Base-by-base conservation (phyloP, 2,888 invertebrate genomes). In the Epicampocera succincta region DNA sequence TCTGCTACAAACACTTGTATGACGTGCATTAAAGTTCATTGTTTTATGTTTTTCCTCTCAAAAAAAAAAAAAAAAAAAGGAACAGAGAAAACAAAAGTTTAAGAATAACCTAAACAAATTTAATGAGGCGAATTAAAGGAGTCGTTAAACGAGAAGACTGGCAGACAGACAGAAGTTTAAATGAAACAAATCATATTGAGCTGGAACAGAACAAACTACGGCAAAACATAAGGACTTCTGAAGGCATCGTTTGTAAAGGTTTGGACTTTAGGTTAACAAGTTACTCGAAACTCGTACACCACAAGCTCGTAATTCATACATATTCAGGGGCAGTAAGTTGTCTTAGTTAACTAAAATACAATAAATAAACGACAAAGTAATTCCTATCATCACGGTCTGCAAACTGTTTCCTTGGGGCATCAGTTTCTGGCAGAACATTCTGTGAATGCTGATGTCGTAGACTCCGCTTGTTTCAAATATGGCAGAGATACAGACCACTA, bases 151-250 rank as follows among this genome's bases (percentile, higher is more conserved):
- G 48, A 46, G 25, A 15, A 15, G 38, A 60, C 42, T 29, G 29
- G n/a, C n/a, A n/a, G 44, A 33, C 29, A 29, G 9, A 48, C n/a
- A 38, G 9, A 33, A 29, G 42, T 44, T 52, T 0, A 52, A 72
- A 48, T 38, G 38, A 48, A 46, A 48, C 54, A 65, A 38, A 74
- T 65, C 48, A 60, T 60, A 72, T 40, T 38, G 12, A 54, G 46
- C 21, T 15, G 52, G n/a, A n/a, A n/a, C n/a, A n/a, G n/a, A n/a
- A n/a, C n/a, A n/a, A n/a, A n/a, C n/a, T n/a, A n/a, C n/a, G n/a
- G n/a, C n/a, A 29, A 44, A 44, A 13, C 44, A 61, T 44, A 15
- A 33, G 50, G 50, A n/a, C 38, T 52, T 25, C 42, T 1, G 8
- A 52, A 63, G 19, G 38, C 21, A 52, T 61, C 8, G 2, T 63